Base-by-base conservation (phyloP, 1,140 invertebrate species). In the Hypothenemus hampei region DNA sequence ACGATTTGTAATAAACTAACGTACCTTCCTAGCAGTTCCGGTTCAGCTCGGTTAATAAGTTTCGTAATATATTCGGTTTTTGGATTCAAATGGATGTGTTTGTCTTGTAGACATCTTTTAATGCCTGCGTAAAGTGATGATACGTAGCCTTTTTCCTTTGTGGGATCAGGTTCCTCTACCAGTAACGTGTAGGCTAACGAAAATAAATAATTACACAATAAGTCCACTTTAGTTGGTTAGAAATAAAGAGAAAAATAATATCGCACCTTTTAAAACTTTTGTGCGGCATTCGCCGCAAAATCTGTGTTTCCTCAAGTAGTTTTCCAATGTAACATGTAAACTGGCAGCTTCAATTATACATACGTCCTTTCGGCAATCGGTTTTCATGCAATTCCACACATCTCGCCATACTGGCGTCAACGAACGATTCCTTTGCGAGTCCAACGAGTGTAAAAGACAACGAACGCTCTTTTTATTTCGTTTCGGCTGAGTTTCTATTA, bases 221-320 rank as follows among this genome's bases (percentile, higher is more conserved):
- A n/a, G n/a, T n/a, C n/a, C n/a, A n/a, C n/a, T n/a, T n/a, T n/a
- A n/a, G n/a, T n/a, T n/a, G n/a, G n/a, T n/a, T n/a, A n/a, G n/a
- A n/a, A n/a, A n/a, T n/a, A n/a, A n/a, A n/a, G n/a, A n/a, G n/a
- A n/a, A n/a, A n/a, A n/a, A n/a, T n/a, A n/a, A 29, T 64, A 47
- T 16, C 56, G 37, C 52, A 70, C 68, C 68, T 61, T 68, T 71
- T 21, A 69, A 56, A 44, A 95, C 91, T 77, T 94, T 96, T 53
- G 89, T 89, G 52, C 91, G 86, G 69, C 92, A 96, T 70, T 94
- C 92, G 1, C 83, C 81, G 69, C 91, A 95, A 74, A 95, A 95
- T 65, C 91, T 84, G 71, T 96, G 91, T 76, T 95, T 95, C 50
- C 85, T 79, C 26, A 96, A 76, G 74, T 95, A 96, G 54, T 83